phyloP scores from a whole-genome alignment of 2,113 vertebrate genomes.

The Phalacrocorax aristotelis region DNA sequence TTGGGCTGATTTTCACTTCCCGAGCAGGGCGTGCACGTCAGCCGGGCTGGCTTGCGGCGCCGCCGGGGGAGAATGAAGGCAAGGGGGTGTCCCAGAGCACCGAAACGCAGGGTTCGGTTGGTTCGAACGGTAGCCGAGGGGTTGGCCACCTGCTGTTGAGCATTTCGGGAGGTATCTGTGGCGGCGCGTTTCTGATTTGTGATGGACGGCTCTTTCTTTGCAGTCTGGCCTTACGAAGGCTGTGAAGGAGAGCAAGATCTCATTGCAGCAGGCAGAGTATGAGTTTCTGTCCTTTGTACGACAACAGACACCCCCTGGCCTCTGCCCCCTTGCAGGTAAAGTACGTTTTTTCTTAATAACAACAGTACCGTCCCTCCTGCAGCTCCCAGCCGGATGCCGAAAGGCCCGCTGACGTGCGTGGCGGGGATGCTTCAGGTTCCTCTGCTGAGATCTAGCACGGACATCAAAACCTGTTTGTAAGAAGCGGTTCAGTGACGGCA shows the following conservation, averaged over 20 bases:
- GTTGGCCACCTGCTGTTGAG: background rate
- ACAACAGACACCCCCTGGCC: slow-evolving; percentile 90
- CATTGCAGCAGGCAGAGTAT: slow-evolving; percentile 89
- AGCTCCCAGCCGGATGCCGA: background rate
- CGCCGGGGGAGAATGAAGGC: background rate
- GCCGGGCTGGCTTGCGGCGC: background rate
- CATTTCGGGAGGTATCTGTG: background rate
- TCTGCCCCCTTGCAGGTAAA: slow-evolving; percentile 94
- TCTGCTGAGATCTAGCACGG: background rate
- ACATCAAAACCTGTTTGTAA: background rate
- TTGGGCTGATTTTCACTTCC: background rate
- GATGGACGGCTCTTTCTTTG: slow-evolving; percentile 42
- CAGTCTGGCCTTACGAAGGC: slow-evolving; percentile 96
- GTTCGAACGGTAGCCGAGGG: accelerated
- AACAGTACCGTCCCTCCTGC: background rate
- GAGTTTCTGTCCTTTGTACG: slow-evolving; percentile 95
- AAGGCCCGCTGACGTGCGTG: background rate
- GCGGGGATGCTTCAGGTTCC: background rate
- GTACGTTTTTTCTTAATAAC: background rate
- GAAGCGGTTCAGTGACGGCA: background rate
- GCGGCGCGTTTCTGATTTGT: background rate
- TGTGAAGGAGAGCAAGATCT: slow-evolving; percentile 88
- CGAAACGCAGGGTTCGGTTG: too few relatives aligned
- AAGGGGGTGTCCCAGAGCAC: too few relatives aligned
- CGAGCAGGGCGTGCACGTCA: background rate